phyloP scores from a whole-genome alignment of 1,140 invertebrate species.

The Spodoptera litura region DNA sequence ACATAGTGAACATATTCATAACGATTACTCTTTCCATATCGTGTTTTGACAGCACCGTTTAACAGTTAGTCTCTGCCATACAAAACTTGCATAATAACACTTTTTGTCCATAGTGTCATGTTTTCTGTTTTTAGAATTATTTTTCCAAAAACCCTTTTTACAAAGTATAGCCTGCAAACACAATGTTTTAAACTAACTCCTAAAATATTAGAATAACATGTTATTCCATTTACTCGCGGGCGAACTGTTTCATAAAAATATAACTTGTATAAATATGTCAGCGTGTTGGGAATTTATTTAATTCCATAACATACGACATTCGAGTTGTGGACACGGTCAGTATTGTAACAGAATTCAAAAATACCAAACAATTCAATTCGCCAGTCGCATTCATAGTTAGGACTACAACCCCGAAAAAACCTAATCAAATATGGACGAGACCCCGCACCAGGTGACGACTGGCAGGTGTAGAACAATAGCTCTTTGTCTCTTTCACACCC shows the following conservation, averaged over 20 bases:
- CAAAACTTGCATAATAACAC: constrained; percentile 6
- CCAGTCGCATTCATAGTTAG: constrained; percentile 71
- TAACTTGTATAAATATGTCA: constrained; percentile 26
- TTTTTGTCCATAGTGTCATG: too few relatives aligned
- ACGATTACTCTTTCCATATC: constrained; percentile 30
- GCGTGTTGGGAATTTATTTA: constrained; percentile 19
- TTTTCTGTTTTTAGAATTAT: too few relatives aligned
- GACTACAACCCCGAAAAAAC: constrained; percentile 74
- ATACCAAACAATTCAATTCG: constrained; percentile 59
- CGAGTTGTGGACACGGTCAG: not conserved
- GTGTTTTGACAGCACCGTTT: constrained; percentile 5
- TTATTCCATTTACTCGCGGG: not conserved
- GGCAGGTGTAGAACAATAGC: constrained; percentile 77
- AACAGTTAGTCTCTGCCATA: not conserved
- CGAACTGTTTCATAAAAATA: constrained; percentile 22
- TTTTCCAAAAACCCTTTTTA: too few relatives aligned
- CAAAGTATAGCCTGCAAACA: too few relatives aligned
- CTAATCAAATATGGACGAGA: constrained; percentile 82
- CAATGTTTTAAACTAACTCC: not conserved
- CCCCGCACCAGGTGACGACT: constrained; percentile 74
- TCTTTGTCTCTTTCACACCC: constrained; percentile 66
- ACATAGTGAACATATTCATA: constrained; percentile 26
- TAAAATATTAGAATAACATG: not conserved
- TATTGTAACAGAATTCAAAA: constrained; percentile 43
- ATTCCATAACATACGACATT: constrained; percentile 22